A percentile compares a stretch with the other conserved stretches of the same genome.
These are phyloP conservation scores for Dysidea cf. avara DNA, from an alignment of 37 sponge, comb jelly and placozoan species.

Conservation along the genomic window DNA sequence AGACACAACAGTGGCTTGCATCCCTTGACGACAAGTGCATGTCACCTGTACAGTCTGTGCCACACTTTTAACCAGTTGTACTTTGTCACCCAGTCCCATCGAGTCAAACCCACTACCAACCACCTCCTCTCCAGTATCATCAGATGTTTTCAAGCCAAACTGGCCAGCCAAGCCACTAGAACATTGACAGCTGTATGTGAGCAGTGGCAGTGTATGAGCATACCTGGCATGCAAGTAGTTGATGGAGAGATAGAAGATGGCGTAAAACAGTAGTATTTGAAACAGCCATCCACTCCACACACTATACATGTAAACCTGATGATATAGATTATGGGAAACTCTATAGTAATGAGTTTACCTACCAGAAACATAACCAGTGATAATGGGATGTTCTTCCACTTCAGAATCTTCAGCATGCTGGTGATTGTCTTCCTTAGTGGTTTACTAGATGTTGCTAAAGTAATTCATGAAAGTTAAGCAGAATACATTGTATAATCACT, in stretches of 20 bases:
- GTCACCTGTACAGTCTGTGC: constrained; percentile 63
- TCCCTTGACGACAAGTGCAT: background rate
- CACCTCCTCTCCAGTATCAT: background rate
- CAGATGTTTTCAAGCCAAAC: constrained; percentile 54
- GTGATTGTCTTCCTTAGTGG: constrained; percentile 24
- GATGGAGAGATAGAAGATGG: constrained; percentile 45
- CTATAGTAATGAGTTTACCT: background rate
- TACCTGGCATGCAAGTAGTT: constrained; percentile 47
- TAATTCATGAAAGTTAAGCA: background rate
- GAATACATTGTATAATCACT: background rate
- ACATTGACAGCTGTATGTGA: background rate
- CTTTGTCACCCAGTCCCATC: constrained; percentile 37
- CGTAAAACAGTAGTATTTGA: constrained; percentile 37
- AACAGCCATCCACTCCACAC: constrained; percentile 80
- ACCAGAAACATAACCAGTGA: constrained; percentile 61
- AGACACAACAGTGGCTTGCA: background rate
- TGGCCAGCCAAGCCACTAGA: constrained; percentile 65
- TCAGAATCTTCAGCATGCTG: constrained; percentile 9
- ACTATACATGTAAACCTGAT: constrained; percentile 70
- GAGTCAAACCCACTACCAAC: background rate
- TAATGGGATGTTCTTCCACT: constrained; percentile 45
- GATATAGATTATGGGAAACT: background rate
- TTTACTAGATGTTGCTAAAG: constrained; percentile 24
- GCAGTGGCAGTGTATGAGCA: background rate
- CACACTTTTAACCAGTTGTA: constrained; percentile 64